Base-by-base conservation (phyloP, 2,888 invertebrate genomes). In the Drosophila sordidapex region DNA sequence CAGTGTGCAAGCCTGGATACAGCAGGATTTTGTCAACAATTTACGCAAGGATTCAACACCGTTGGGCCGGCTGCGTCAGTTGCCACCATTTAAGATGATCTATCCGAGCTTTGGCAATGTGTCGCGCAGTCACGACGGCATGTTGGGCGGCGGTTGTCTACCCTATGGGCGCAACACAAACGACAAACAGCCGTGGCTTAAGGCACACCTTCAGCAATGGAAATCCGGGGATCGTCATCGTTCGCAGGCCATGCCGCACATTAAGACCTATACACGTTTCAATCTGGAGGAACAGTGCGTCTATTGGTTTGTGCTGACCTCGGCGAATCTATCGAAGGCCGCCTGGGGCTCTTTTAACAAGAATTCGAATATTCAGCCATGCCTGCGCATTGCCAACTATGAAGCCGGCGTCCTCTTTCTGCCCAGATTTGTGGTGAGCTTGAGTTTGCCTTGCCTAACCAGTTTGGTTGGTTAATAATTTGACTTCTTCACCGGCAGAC, bases 271-370 rank as follows among this genome's bases (percentile, higher is more conserved):
- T 92, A 95, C 96, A 0, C 94, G 99, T 13, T 93, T 96, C 4
- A 96, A 96, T 0, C 95, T 96, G 0, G 96, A 97, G 0, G 89
- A 92, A 0, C 87, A 87, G 46, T 81, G 79, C 0, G 78, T 93
- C n/a, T 92, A 93, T 70, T 99, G 96, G 96, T 98, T 97, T 92
- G 93, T 97, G 0, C 93, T 99, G 0, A 98, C 98, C 0, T 99
- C 99, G 62, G 98, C 97, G 0, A 99, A 99, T 94, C 94, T 99
- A 36, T 99, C 99, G 15, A 99, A 99, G 94, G 98, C 99, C 1
- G 99, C 99, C 0, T 99, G 99, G 99, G 99, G 99, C 48, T 94
- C 94, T 13, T 92, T 94, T 11, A 95, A 95, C 76, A 95, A 94
- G 72, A 95, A 94, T 49, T 73, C 89, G 4, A 87, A 95, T 93